Evolutionary conservation across 2,113 vertebrate species (phyloP).

Genomic region (Thunnus maccoyii): DNA sequence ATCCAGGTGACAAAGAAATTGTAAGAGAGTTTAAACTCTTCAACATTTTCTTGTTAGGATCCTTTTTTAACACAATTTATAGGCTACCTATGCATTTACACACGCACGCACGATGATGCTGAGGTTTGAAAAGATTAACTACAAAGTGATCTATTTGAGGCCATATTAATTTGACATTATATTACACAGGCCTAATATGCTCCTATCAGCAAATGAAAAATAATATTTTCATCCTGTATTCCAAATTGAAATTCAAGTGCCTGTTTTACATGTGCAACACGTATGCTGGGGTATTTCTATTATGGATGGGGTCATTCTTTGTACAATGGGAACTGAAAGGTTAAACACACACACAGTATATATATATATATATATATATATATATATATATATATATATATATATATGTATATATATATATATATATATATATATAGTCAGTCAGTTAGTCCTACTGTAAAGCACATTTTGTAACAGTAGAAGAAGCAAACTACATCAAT

Average conservation of each 20-base stretch:
- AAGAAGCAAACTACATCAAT: background rate
- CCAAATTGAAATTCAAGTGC: slow-evolving; percentile 28
- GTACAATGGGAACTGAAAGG: slow-evolving; percentile 43
- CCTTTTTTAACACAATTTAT: background rate
- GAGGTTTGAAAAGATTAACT: slow-evolving; percentile 2
- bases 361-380: background rate
- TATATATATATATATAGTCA: background rate
- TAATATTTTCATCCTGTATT: slow-evolving; percentile 8
- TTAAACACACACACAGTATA: slow-evolving; percentile 20
- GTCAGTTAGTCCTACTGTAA: background rate
- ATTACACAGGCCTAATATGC: background rate
- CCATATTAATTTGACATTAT: background rate
- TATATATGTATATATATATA: background rate
- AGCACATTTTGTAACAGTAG: background rate
- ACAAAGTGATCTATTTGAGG: slow-evolving; percentile 8
- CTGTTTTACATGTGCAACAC: slow-evolving; percentile 36
- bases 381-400: background rate
- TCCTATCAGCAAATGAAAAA: slow-evolving; percentile 1
- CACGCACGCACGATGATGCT: background rate
- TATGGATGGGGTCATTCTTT: slow-evolving; percentile 54
- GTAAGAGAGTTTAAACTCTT: slow-evolving; percentile 6
- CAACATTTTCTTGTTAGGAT: background rate
- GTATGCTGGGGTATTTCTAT: slow-evolving; percentile 24
- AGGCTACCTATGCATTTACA: background rate
- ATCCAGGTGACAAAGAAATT: slow-evolving; percentile 22